phyloP scores from a whole-genome alignment of 2,113 vertebrate genomes.

The Nothobranchius kuhntae region DNA sequence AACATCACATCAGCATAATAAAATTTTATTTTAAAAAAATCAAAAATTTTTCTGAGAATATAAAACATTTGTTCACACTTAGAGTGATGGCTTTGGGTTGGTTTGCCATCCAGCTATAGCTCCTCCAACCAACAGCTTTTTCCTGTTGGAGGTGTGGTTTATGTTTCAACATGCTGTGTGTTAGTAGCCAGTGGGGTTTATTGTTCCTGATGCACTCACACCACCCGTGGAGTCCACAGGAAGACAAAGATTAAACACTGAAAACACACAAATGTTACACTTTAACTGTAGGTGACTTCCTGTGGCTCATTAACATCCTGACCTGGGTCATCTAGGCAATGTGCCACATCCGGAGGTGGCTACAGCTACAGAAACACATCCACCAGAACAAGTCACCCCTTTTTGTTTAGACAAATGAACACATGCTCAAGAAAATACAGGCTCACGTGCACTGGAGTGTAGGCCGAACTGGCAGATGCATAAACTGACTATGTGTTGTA shows the following conservation, averaged over 20 bases:
- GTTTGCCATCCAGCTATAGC: no score
- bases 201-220: no score
- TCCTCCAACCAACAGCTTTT: no score
- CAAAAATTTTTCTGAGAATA: no score
- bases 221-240: background rate
- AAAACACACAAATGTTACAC: conserved; percentile 3
- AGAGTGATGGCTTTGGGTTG: no score
- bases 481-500: background rate
- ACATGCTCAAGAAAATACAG: background rate
- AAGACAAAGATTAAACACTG: fast-evolving
- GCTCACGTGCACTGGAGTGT: background rate
- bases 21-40: no score
- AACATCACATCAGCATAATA: no score
- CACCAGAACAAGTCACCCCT: background rate
- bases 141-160: no score
- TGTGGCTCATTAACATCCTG: conserved; percentile 39
- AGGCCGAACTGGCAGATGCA: background rate
- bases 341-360: conserved; percentile 13
- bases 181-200: no score
- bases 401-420: background rate
- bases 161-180: no score
- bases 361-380: conserved; percentile 2
- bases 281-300: conserved; percentile 44
- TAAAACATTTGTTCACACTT: no score
- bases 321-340: conserved; percentile 3